Percentiles rank a stretch among this genome's conserved stretches.
phyloP scores from a whole-genome alignment of 2,888 invertebrate genomes.

The Ectobius pallidus region DNA sequence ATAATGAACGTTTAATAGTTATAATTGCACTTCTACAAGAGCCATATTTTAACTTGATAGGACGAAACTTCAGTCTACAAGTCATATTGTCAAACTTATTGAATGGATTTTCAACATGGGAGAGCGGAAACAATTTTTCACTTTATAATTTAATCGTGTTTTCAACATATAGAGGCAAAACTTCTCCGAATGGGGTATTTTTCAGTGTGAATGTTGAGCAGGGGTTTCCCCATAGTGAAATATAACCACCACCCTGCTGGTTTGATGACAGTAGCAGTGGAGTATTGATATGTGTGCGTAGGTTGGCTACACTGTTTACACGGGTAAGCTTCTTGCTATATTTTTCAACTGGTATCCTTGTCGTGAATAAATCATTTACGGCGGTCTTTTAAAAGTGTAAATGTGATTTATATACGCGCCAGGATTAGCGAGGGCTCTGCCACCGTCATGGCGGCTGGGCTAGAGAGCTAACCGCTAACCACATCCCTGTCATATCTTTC shows the following conservation, averaged over 20 bases:
- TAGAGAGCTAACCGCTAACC: not conserved
- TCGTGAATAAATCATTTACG: constrained; percentile 20
- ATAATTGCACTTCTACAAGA: no score
- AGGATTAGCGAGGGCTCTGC: not conserved
- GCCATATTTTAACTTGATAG: no score
- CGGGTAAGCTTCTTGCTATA: constrained; percentile 16
- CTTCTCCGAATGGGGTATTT: no score
- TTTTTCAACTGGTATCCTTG: constrained; percentile 4
- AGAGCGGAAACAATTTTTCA: no score
- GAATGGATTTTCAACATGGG: no score
- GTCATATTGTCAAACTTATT: no score
- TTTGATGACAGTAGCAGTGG: not conserved
- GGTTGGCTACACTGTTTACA: not conserved
- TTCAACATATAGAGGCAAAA: no score
- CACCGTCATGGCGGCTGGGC: not conserved
- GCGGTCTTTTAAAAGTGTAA: not conserved
- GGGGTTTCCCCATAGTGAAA: not conserved
- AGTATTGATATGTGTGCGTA: not conserved
- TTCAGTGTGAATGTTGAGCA: no score
- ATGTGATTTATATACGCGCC: not conserved
- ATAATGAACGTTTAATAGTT: no score
- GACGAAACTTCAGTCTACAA: no score
- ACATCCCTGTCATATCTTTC: no score
- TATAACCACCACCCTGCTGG: not conserved
- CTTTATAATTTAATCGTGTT: no score